A percentile compares a stretch with the other conserved stretches of the same genome.
Conservation (phyloP, 2,888 invertebrate species). For the Mellilla xanthometata region DNA sequence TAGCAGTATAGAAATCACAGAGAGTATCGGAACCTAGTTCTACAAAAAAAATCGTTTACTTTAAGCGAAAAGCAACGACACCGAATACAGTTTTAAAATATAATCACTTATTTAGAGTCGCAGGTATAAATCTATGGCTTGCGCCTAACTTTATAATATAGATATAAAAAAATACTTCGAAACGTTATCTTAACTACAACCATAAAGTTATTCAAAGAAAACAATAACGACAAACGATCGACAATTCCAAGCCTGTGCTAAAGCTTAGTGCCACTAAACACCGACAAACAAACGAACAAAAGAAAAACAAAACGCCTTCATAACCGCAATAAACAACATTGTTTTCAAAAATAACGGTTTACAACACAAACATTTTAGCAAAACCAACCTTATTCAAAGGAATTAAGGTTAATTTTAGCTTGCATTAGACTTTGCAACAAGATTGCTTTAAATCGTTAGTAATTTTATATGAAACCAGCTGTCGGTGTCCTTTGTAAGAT, state of each 20-base stretch:
- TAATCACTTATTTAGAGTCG: too few species aligned
- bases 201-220: neutral
- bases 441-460: neutral
- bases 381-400: too few species aligned
- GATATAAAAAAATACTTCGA: too few species aligned
- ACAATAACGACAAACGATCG: neutral
- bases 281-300: constrained; percentile 36
- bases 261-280: constrained; percentile 11
- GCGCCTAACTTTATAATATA: too few species aligned
- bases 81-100: too few species aligned
- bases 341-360: constrained; percentile 38
- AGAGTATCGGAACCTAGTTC: too few species aligned
- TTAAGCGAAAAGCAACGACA: too few species aligned
- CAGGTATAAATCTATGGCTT: too few species aligned
- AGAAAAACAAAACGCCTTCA: constrained; percentile 39
- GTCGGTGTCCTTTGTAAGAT: constrained; percentile 1
- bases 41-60: too few species aligned
- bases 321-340: constrained; percentile 55
- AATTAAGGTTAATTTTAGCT: too few species aligned
- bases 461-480: neutral
- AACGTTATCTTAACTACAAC: neutral
- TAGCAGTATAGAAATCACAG: too few species aligned
- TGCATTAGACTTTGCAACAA: too few species aligned
- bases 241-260: neutral
- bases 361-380: neutral